Evolutionary conservation across 2,797 vertebrate genomes (phyloP).

Genomic region (Karalla daura): DNA sequence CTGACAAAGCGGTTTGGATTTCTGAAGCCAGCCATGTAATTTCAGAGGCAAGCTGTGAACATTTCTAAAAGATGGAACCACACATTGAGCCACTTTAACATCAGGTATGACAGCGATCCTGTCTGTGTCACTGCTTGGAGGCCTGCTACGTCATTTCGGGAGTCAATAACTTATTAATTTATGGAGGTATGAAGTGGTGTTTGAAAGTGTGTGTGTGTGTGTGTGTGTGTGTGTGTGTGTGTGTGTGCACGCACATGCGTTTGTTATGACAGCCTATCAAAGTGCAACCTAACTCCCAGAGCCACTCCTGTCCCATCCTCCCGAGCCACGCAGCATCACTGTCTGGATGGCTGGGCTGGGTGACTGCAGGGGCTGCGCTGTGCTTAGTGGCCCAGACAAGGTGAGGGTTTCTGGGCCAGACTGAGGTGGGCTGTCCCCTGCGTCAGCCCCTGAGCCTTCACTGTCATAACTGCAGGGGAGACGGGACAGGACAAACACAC

Average conservation of each 20-base stretch:
- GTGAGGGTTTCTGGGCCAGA: constrained; percentile 64
- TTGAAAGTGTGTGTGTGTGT: not conserved
- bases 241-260: constrained; percentile 16
- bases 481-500: constrained; percentile 4
- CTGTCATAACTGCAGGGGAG: constrained; percentile 31
- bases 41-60: too few relatives aligned
- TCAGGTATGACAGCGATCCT: too few relatives aligned
- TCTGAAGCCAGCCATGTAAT: too few relatives aligned
- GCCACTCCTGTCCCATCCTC: constrained; percentile 50
- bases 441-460: constrained; percentile 57
- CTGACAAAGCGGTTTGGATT: too few relatives aligned
- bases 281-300: constrained; percentile 45
- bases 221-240: not conserved
- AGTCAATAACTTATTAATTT: too few relatives aligned
- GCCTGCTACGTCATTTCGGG: too few relatives aligned
- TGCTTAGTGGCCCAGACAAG: constrained; percentile 57
- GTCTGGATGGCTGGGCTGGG: constrained; percentile 42
- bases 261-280: constrained; percentile 70
- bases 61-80: too few relatives aligned
- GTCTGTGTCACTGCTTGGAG: too few relatives aligned
- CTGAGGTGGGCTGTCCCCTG: constrained; percentile 55
- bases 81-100: too few relatives aligned
- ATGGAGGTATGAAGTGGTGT: too few relatives aligned
- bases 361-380: constrained; percentile 42
- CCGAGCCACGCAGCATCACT: constrained; percentile 47